Evolutionary conservation across 30 jellyfish, hydroid and myxozoan species (phyloP).

Genomic region (Hydractinia echinata): DNA sequence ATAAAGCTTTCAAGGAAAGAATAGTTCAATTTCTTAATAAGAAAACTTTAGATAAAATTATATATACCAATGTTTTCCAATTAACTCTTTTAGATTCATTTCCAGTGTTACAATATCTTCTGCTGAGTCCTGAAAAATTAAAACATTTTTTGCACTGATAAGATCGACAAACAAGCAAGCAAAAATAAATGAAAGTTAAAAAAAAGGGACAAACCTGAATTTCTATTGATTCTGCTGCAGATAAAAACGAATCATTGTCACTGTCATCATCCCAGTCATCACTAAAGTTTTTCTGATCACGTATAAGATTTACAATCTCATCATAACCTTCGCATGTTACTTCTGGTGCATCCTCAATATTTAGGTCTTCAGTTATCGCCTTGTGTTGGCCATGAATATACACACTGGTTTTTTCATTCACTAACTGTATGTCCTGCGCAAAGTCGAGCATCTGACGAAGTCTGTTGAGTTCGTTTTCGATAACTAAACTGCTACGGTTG

Average conservation of each 20-base stretch:
- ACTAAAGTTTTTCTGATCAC: neutral
- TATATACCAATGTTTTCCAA: slow-evolving; percentile 19
- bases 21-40: neutral
- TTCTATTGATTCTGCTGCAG: slow-evolving; percentile 83
- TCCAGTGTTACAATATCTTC: slow-evolving; percentile 19
- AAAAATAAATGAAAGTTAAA: neutral
- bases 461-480: slow-evolving; percentile 23
- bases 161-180: neutral
- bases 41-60: neutral
- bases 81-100: slow-evolving; percentile 34
- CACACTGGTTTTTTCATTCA: neutral
- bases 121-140: neutral
- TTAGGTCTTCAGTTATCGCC: neutral
- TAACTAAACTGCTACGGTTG: neutral
- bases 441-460: slow-evolving; percentile 20
- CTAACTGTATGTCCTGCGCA: slow-evolving; percentile 16
- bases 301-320: slow-evolving; percentile 17
- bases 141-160: neutral
- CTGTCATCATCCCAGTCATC: slow-evolving; percentile 48
- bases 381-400: slow-evolving; percentile 3
- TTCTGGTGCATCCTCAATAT: slow-evolving; percentile 19
- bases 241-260: slow-evolving; percentile 76
- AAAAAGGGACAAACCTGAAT: slow-evolving; percentile 6
- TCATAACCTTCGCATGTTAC: neutral
- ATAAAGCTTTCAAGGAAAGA: neutral